Percentiles rank a stretch among this genome's conserved stretches.
phyloP scores from a whole-genome alignment of 92 coral and sea anemone species.

The Heteractis magnifica region DNA sequence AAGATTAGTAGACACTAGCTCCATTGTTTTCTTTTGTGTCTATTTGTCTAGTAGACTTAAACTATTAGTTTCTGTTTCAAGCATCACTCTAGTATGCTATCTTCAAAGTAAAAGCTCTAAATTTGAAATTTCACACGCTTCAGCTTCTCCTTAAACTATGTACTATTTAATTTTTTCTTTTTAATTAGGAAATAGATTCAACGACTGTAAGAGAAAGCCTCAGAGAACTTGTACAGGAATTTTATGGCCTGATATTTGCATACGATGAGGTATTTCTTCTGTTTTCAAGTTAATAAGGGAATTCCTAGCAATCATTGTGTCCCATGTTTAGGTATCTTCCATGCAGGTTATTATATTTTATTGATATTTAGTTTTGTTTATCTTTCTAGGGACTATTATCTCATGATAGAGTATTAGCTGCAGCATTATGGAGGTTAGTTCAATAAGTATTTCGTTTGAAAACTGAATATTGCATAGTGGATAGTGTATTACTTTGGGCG shows the following conservation, averaged over 20 bases:
- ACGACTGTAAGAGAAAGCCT: constrained; percentile 65
- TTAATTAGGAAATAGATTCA: constrained; percentile 74
- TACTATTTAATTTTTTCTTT: neutral
- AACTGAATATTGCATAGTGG: too few species aligned
- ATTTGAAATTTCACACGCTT: neutral
- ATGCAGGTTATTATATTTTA: neutral
- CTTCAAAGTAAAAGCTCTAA: neutral
- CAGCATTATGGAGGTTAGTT: constrained; percentile 91
- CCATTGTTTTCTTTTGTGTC: too few species aligned
- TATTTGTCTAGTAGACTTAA: too few species aligned
- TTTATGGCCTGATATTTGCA: constrained; percentile 91
- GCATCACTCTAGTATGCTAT: too few species aligned
- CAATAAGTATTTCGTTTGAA: neutral
- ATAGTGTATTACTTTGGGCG: too few species aligned
- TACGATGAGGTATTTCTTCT: constrained; percentile 77
- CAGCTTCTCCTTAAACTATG: too few species aligned
- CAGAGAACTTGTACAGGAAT: constrained; percentile 74
- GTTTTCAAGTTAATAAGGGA: neutral
- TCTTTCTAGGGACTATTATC: constrained; percentile 76
- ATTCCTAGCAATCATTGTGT: too few species aligned
- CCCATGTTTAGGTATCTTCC: too few species aligned
- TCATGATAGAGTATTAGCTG: constrained; percentile 90
- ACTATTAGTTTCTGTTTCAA: too few species aligned
- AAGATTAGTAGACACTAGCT: too few species aligned
- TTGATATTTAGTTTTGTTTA: neutral